Conservation (phyloP, 2,888 invertebrate species). For the Hoplodrina ambigua region DNA sequence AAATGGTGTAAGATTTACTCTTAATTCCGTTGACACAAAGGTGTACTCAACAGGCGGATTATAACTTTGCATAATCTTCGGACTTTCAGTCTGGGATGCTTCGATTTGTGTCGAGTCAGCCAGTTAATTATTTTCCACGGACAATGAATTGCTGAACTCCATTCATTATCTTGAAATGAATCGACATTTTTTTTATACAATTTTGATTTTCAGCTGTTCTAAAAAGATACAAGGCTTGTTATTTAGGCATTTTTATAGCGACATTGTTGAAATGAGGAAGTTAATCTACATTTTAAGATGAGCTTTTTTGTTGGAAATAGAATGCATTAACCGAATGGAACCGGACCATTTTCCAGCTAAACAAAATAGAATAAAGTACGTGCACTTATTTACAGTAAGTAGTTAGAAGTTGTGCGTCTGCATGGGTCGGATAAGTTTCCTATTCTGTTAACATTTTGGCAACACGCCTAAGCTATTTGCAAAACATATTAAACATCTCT, state of each 20-base stretch:
- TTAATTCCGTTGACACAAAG: slow-evolving; percentile 58
- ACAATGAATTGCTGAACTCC: slow-evolving; percentile 84
- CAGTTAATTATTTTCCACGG: slow-evolving; percentile 86
- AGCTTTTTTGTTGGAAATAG: slow-evolving; percentile 11
- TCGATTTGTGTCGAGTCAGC: slow-evolving; percentile 84
- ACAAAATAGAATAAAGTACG: slow-evolving; percentile 45
- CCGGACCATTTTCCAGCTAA: slow-evolving; percentile 18
- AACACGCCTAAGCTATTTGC: slow-evolving; percentile 74
- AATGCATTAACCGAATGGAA: slow-evolving; percentile 36
- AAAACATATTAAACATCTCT: slow-evolving; percentile 75
- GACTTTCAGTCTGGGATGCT: slow-evolving; percentile 71
- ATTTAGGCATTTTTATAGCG: slow-evolving; percentile 41
- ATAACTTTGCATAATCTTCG: slow-evolving; percentile 70
- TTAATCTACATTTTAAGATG: slow-evolving; percentile 26
- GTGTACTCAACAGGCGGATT: slow-evolving; percentile 63
- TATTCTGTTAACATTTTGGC: slow-evolving; percentile 76
- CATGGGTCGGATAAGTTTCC: slow-evolving; percentile 69
- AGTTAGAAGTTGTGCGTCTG: slow-evolving; percentile 59
- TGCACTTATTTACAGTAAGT: slow-evolving; percentile 63
- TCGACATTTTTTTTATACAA: slow-evolving; percentile 71
- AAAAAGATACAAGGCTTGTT: slow-evolving; percentile 50
- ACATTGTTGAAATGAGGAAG: slow-evolving; percentile 42
- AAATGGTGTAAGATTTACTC: slow-evolving; percentile 43
- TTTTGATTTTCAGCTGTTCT: slow-evolving; percentile 67
- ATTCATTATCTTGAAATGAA: slow-evolving; percentile 79